phyloP scores from a whole-genome alignment of 2,113 vertebrate species.

The Barnardius zonarius region DNA sequence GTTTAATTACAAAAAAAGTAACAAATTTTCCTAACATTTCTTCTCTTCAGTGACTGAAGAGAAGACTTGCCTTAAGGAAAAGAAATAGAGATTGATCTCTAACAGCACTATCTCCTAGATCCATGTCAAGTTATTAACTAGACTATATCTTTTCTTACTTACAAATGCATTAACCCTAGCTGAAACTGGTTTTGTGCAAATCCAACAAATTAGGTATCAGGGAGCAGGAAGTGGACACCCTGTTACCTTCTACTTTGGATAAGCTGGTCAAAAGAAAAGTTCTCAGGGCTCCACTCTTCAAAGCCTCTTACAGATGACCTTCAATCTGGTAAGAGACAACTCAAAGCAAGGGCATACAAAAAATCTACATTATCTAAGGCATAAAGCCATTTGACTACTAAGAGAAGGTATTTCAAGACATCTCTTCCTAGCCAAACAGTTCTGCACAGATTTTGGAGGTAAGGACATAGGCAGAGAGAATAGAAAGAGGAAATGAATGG shows the following conservation, averaged over 20 bases:
- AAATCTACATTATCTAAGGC: not conserved
- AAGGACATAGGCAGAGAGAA: not conserved
- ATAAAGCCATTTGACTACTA: not conserved
- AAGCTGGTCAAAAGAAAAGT: not conserved
- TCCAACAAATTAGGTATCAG: conserved; percentile 24
- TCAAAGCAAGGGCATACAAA: not conserved
- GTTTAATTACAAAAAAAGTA: conserved; percentile 22
- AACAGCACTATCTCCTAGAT: conserved; percentile 74
- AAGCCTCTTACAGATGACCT: not conserved
- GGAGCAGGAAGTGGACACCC: not conserved
- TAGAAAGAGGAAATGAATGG: not conserved
- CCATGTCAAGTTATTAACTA: conserved; percentile 72
- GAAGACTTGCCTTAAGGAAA: conserved; percentile 78
- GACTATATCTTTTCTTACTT: conserved; percentile 70
- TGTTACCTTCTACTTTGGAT: not conserved
- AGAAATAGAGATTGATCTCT: conserved; percentile 84
- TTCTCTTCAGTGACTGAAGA: conserved; percentile 87
- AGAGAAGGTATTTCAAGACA: not conserved
- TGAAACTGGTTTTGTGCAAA: conserved; percentile 38
- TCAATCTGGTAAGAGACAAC: not conserved
- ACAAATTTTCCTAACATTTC: conserved; percentile 89
- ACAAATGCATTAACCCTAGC: conserved; percentile 49
- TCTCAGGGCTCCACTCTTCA: not conserved
- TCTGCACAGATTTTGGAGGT: not conserved
- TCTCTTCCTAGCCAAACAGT: not conserved